Percentiles rank a stretch among this genome's conserved stretches.
Evolutionary conservation across 2,888 invertebrate species (phyloP).

Genomic region (Boloria euphrosyne): DNA sequence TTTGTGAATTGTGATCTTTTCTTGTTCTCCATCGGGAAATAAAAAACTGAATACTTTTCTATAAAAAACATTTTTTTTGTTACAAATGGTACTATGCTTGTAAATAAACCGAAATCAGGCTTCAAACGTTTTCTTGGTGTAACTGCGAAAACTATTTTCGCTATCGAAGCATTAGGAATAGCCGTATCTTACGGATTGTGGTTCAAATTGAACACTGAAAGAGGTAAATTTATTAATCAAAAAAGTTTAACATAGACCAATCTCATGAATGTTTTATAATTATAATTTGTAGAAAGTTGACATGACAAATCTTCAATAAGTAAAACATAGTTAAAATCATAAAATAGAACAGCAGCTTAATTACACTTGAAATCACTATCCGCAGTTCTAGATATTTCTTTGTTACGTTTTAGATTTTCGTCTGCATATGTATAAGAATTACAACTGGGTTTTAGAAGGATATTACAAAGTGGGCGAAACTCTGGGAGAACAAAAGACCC

Average conservation of each 20-base stretch:
- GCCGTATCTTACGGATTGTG: slow-evolving; percentile 84
- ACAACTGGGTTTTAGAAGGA: slow-evolving; percentile 84
- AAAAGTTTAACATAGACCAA: too few relatives aligned
- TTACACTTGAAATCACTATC: not conserved
- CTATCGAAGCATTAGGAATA: slow-evolving; percentile 83
- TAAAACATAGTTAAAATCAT: slow-evolving; percentile 1
- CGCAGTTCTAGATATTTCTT: not conserved
- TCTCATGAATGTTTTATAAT: not conserved
- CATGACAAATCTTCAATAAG: not conserved
- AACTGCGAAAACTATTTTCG: slow-evolving; percentile 80
- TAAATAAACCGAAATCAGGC: slow-evolving; percentile 83
- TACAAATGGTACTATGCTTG: slow-evolving; percentile 82
- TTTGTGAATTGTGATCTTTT: slow-evolving; percentile 39
- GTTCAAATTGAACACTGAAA: slow-evolving; percentile 86
- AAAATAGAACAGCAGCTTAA: slow-evolving; percentile 10
- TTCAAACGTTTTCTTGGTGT: slow-evolving; percentile 77
- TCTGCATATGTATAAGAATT: slow-evolving; percentile 85
- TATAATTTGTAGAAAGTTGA: not conserved
- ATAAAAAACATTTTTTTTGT: slow-evolving; percentile 8
- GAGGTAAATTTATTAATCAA: slow-evolving; percentile 75
- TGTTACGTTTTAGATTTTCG: slow-evolving; percentile 84
- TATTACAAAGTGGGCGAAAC: slow-evolving; percentile 88
- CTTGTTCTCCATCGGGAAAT: slow-evolving; percentile 24
- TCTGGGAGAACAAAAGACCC: slow-evolving; percentile 75
- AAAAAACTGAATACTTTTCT: slow-evolving; percentile 27